Conservation (phyloP, 2,113 vertebrate genomes). For the Acrocephalus arundinaceus region DNA sequence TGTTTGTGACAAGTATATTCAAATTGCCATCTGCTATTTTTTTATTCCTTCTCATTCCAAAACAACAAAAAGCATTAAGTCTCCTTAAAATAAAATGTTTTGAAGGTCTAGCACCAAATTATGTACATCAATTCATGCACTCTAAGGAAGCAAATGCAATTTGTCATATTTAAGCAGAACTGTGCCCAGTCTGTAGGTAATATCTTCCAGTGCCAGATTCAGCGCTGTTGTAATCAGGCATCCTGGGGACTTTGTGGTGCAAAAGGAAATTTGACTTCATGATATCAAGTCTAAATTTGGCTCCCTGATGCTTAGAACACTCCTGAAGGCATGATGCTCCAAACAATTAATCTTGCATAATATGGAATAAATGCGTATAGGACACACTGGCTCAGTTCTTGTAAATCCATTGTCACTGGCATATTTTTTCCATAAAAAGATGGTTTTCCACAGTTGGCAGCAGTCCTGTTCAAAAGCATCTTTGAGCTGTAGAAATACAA, state of each 20-base stretch:
- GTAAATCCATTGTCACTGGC: not conserved
- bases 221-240: conserved; percentile 32
- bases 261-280: conserved; percentile 52
- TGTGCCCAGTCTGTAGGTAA: conserved; percentile 50
- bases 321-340: conserved; percentile 22
- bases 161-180: conserved; percentile 40
- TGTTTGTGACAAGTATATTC: conserved; percentile 35
- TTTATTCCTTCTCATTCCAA: conserved; percentile 26
- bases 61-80: conserved; percentile 2
- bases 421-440: conserved; percentile 34
- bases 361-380: not conserved
- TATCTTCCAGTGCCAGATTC: conserved; percentile 43
- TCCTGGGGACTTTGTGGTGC: conserved; percentile 29
- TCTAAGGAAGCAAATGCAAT: conserved; percentile 26
- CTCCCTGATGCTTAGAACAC: not conserved
- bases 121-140: not conserved
- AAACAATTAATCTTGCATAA: conserved; percentile 35
- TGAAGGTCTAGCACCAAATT: conserved; percentile 13
- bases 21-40: conserved; percentile 37
- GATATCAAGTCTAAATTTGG: conserved; percentile 49
- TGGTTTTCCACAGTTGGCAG: conserved; percentile 13
- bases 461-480: not conserved
- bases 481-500: not conserved
- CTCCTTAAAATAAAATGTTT: conserved; percentile 6
- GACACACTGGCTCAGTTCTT: conserved; percentile 1